Conservation (phyloP, 2,888 invertebrate species). For the Amblyjoppa proteus region DNA sequence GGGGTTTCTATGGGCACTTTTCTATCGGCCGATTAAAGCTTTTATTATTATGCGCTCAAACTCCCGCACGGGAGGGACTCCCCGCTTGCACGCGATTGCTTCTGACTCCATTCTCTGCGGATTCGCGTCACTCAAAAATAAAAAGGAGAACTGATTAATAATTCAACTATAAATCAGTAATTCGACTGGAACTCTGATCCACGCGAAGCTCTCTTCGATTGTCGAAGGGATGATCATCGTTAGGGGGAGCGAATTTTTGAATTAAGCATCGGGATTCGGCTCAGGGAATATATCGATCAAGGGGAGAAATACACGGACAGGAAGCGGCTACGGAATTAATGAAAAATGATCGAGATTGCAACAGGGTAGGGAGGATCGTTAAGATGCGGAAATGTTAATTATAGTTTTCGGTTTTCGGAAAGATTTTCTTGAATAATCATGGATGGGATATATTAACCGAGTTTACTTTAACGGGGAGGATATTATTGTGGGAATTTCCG, state of each 20-base stretch:
- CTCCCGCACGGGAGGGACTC: slow-evolving; percentile 58
- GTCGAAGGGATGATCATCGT: slow-evolving; percentile 24
- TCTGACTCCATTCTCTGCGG: slow-evolving; percentile 32
- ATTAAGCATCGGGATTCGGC: not conserved
- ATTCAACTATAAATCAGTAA: slow-evolving; percentile 29
- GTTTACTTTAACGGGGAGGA: slow-evolving; percentile 51
- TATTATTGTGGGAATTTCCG: slow-evolving; percentile 57
- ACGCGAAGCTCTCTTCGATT: slow-evolving; percentile 7
- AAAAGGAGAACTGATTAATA: slow-evolving; percentile 25
- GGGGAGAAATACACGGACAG: not conserved
- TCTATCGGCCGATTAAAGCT: slow-evolving; percentile 63
- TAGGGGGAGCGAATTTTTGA: not conserved
- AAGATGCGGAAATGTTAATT: slow-evolving; percentile 54
- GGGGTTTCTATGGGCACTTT: slow-evolving; percentile 21
- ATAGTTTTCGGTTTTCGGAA: slow-evolving; percentile 26
- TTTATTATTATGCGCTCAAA: slow-evolving; percentile 66
- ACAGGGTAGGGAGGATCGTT: slow-evolving; percentile 35
- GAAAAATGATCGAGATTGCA: slow-evolving; percentile 43
- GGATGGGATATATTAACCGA: slow-evolving; percentile 41
- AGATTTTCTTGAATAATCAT: slow-evolving; percentile 20
- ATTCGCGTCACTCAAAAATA: slow-evolving; percentile 40
- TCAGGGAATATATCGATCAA: slow-evolving; percentile 3
- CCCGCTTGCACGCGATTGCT: slow-evolving; percentile 41
- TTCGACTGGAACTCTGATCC: slow-evolving; percentile 40
- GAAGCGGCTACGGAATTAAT: slow-evolving; percentile 28